Conservation (phyloP, 2,797 vertebrate genomes). For the Bradypodion pumilum region DNA sequence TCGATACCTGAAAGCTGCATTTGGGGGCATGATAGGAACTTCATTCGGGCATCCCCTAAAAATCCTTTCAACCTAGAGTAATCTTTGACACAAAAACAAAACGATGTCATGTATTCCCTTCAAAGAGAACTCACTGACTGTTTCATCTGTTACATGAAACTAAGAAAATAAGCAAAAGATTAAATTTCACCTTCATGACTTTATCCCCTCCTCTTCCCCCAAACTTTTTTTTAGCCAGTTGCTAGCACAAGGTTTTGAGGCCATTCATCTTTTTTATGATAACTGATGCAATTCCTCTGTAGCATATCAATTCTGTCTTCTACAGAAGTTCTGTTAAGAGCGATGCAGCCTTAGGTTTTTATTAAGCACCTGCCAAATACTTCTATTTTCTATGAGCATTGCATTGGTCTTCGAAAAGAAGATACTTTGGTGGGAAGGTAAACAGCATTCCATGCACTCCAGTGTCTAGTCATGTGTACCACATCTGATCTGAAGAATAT, state of each 20-base stretch:
- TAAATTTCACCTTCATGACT: neutral
- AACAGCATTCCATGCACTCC: too few relatives aligned
- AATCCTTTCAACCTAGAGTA: too few relatives aligned
- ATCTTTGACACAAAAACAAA: too few relatives aligned
- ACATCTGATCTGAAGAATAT: neutral
- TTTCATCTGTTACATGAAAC: neutral
- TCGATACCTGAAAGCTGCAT: too few relatives aligned
- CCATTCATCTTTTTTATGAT: neutral
- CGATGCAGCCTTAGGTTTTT: neutral
- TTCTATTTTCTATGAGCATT: neutral
- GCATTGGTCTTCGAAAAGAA: neutral
- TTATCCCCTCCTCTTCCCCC: constrained; percentile 9
- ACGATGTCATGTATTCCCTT: too few relatives aligned
- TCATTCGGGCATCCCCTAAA: too few relatives aligned
- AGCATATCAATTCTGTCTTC: neutral
- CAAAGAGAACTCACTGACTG: too few relatives aligned
- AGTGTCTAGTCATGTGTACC: too few relatives aligned
- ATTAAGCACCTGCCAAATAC: neutral
- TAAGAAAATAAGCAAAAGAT: constrained; percentile 14
- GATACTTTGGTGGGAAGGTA: too few relatives aligned
- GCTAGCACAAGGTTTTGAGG: neutral
- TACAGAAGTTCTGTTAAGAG: neutral
- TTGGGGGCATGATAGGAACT: too few relatives aligned
- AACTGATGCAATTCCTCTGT: neutral
- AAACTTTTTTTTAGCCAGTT: constrained; percentile 7